Evolutionary conservation across 2,888 invertebrate genomes (phyloP).

Genomic region (Protophormia terraenovae): DNA sequence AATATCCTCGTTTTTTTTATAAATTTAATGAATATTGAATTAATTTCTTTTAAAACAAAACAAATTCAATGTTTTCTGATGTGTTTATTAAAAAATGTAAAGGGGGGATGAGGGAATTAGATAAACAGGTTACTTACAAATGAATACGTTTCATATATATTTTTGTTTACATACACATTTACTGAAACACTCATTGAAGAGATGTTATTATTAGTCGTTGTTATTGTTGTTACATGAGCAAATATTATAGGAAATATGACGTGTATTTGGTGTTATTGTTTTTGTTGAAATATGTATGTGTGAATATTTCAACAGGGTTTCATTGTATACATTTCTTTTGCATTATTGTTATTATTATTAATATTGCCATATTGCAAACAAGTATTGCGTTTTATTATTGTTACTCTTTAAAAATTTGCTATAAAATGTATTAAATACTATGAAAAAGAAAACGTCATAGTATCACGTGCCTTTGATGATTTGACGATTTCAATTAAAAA

Average conservation of each 20-base stretch:
- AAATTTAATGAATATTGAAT: neutral
- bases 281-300: neutral
- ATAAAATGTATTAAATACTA: neutral
- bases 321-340: neutral
- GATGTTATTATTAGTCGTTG: neutral
- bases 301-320: constrained; percentile 13
- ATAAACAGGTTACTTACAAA: neutral
- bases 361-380: constrained; percentile 17
- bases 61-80: constrained; percentile 21
- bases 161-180: neutral
- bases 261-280: constrained; percentile 48
- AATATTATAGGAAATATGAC: constrained; percentile 44
- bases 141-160: neutral
- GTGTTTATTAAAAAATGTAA: constrained; percentile 7
- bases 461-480: constrained; percentile 29
- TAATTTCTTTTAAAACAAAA: too few relatives aligned
- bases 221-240: neutral
- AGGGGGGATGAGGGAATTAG: too few relatives aligned
- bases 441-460: neutral
- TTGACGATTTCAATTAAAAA: neutral
- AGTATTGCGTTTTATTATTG: constrained; percentile 50
- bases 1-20: neutral
- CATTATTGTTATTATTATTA: constrained; percentile 11
- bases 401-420: neutral
- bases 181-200: neutral